phyloP scores from a whole-genome alignment of 2,797 vertebrate species.

The Phyllotis vaccarum region DNA sequence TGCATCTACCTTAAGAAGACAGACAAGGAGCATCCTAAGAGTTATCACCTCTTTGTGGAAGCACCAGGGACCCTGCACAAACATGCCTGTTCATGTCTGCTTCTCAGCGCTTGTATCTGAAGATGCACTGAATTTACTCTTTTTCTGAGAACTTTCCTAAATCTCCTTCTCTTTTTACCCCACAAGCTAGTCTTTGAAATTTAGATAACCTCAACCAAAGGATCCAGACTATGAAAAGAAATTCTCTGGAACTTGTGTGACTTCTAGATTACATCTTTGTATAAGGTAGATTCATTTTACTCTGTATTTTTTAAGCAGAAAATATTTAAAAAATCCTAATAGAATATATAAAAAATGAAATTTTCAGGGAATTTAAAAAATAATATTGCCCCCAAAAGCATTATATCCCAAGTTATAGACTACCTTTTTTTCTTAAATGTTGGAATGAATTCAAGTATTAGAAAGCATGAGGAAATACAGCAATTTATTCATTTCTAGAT shows the following conservation, averaged over 20 bases:
- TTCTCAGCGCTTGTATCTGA: background rate
- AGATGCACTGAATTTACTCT: background rate
- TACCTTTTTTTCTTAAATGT: background rate
- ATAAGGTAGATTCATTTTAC: background rate
- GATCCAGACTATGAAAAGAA: background rate
- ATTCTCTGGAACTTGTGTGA: background rate
- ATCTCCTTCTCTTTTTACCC: background rate
- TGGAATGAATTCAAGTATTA: background rate
- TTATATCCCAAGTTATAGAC: background rate
- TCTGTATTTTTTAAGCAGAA: background rate
- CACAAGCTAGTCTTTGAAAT: background rate
- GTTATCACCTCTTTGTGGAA: background rate
- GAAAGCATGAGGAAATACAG: background rate
- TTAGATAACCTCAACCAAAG: background rate
- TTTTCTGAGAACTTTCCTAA: background rate
- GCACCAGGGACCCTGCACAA: background rate
- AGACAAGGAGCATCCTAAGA: background rate
- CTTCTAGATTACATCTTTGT: background rate
- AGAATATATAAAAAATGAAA: background rate
- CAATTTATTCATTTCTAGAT: background rate
- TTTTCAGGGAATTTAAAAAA: background rate
- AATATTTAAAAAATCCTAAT: slow-evolving; percentile 25
- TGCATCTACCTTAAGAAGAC: background rate
- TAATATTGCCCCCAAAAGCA: background rate
- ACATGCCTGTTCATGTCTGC: background rate